Evolutionary conservation across 2,113 vertebrate species (phyloP), one percentile per base, ranked within the genome.

Genomic region (Sminthopsis crassicaudata): DNA sequence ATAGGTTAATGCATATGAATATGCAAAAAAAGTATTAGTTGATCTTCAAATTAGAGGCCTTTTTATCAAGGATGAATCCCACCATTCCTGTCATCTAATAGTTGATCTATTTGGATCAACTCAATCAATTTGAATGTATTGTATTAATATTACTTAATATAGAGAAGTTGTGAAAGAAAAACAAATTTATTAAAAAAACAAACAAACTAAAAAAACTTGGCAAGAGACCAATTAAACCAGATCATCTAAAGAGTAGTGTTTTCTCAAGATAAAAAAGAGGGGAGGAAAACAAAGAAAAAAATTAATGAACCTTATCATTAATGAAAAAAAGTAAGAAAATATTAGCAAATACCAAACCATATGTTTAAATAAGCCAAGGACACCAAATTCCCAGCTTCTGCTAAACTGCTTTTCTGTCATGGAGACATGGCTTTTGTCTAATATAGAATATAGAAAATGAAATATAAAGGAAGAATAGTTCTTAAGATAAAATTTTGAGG

Each of bases 61-160:
- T 14, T 76, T 36, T 76, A 76, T n/a, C 67, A 76, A 46, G 30
- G 90, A 91, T 25, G 91, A 52, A 67, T 42, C 48, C 52, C 54
- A 55, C 91, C 92, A 36, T 53, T 96, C 92, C 50, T 46, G 30
- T 90, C 52, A 51, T 94, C 54, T 90, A 51, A 91, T 93, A n/a
- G n/a, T n/a, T 26, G 88, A 94, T 90, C n/a, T 24, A 11, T 84
- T 57, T 46, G 76, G 91, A 30, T 92, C 96, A 89, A 30, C 95
- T 50, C n/a, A 76, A 76, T 91, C n/a, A 95, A 46, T 91, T 94
- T 94, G 53, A 57, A 76, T 95, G 94, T 54, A 30, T 46, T 50
- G 89, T 76, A 91, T 92, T 90, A 95, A 42, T 42, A 42, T 84
- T n/a, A 84, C 42, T 84, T 84, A 84, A 84, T 22, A 23, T 23